Conservation (phyloP, 2,113 vertebrate species). For the Stegostoma tigrinum region DNA sequence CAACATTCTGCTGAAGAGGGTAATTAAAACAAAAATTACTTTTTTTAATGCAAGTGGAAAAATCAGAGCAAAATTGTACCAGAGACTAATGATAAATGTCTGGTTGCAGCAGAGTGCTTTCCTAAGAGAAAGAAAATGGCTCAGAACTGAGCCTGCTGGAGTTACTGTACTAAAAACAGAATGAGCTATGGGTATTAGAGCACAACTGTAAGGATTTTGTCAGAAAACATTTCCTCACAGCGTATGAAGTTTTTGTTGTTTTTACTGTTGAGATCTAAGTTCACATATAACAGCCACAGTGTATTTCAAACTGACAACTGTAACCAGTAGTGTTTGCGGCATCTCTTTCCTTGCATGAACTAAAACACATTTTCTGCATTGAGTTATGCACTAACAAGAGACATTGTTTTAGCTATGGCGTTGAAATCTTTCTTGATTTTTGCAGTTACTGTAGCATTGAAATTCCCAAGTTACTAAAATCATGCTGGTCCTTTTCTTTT, state of each 20-base stretch:
- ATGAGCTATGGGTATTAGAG: slow-evolving; percentile 10
- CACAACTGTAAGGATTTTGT: slow-evolving; percentile 38
- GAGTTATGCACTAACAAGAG: not conserved
- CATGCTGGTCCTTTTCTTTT: not conserved
- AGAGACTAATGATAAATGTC: not conserved
- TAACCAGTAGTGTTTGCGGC: not conserved
- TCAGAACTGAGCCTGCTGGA: slow-evolving; percentile 30
- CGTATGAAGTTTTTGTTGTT: not conserved
- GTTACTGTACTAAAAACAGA: not conserved
- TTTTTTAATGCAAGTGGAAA: slow-evolving; percentile 33
- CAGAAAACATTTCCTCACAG: slow-evolving; percentile 39
- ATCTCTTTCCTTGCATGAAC: not conserved
- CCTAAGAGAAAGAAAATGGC: slow-evolving; percentile 16
- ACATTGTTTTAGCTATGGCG: not conserved
- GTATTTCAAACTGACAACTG: not conserved
- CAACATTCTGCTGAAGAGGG: slow-evolving; percentile 45
- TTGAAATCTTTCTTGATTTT: not conserved
- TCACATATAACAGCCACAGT: not conserved
- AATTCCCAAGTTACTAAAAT: not conserved
- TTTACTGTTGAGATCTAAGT: not conserved
- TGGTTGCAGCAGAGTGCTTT: not conserved
- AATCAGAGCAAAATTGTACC: slow-evolving; percentile 9
- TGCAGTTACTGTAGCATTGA: not conserved
- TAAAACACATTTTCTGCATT: not conserved
- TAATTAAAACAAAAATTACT: slow-evolving; percentile 44